Evolutionary conservation across 1,140 invertebrate species (phyloP), one percentile per base, ranked within the genome.

Genomic region (Microplitis mediator): DNA sequence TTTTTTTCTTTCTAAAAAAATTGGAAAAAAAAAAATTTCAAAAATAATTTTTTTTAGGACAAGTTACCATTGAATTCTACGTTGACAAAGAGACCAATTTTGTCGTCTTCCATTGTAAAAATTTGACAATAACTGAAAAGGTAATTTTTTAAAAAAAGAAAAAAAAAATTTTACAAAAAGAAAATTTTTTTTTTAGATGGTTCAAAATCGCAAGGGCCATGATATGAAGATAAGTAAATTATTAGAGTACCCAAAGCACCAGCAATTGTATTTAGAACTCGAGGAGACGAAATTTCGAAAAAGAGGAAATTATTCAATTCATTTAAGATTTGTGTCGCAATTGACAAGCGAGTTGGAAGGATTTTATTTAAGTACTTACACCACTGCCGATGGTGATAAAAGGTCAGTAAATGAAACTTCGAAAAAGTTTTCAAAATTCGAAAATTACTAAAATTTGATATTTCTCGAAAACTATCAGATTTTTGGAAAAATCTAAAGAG

Each of bases 321-420:
- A 91, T 76, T 88, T 98, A 64, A 90, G 93, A 74, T 98, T 96
- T 87, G 91, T 93, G 70, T 94, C 93, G 6, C 91, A 91, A 75
- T 86, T 98, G 60, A 92, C 91, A 74, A 91, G 90, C 61, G 93
- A 94, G 78, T 90, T 97, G 72, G 92, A 95, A 82, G 97, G 97
- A 1, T 97, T 98, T 88, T 98, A 98, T 87, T 89, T 97, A 16
- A 95, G 95, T 77, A 94, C 93, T 76, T 98, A 97, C 78, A 91
- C 91, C 61, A 92, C 89, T 71, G 86, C 88, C 45, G 89, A 91
- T 76, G 93, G 93, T 58, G 90, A 95, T 78, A 92, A 91, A 85
- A 94, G 93, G 95, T 97, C 73, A 35, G 14, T 1, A 58, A 61
- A n/a, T n/a, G 77, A 65, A 11, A 23, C n/a, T 52, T 67, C 13